Evolutionary conservation across 2,797 vertebrate genomes (phyloP), one percentile per base, ranked within the genome.

Genomic region (Nyctalus aviator): DNA sequence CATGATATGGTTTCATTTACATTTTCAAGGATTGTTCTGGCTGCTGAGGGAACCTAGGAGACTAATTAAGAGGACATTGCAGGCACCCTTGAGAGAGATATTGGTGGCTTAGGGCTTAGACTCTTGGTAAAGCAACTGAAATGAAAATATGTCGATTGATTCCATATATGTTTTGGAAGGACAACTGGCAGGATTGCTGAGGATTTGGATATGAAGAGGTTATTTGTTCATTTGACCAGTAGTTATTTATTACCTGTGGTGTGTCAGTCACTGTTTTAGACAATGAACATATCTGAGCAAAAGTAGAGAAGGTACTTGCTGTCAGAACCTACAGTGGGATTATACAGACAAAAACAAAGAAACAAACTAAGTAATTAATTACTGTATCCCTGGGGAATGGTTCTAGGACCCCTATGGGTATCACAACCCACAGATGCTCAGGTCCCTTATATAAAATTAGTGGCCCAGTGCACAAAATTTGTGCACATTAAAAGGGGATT

Each of bases 1-100:
- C 48, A 25, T 53, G n/a, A 5, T 93, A n/a, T 68, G n/a, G 83
- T 88, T 84, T 88, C 66, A 84, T 83, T 94, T 94, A 50, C 57
- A 75, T 79, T 91, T 91, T 88, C 69, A 68, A 92, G 86, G 78
- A 64, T 50, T 59, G 3, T 20, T 78, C 23, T 71, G 64, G 35
- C 59, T 93, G 71, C 76, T 64, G 48, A 96, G 30, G 50, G 79
- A 90, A 93, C 57, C 73, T 46, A 79, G 30, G 37, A 85, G 25
- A 82, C 50, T 78, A 96, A 76, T 88, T 76, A 92, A 84, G 73
- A 93, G 18, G 73, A 44, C 17, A 30, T 8, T 68, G 13, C 20
- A 62, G 21, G 62, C 30, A 91, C 32, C 50, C 48, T 41, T 57
- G 30, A 66, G 48, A 93, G 50, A 87, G 41, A 85, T 46, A 20